A percentile compares a stretch with the other conserved stretches of the same genome.
Conservation (phyloP, 30 jellyfish, hydroid and myxozoan species). For the Haliclystus octoradiatus region DNA sequence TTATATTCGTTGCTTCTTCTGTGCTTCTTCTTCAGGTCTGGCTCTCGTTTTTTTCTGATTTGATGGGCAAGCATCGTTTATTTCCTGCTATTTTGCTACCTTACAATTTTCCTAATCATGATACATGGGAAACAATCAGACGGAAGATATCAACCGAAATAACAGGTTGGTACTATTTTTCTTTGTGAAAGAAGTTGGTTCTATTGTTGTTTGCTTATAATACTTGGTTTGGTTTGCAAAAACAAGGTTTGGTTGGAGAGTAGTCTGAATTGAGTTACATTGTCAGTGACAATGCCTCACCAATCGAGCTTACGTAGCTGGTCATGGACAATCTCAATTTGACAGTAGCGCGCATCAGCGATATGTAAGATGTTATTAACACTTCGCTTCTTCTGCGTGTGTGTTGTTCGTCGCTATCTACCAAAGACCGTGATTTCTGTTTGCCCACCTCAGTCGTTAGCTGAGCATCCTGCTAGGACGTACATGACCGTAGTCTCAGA, state of each 20-base stretch:
- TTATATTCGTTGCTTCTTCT: no score
- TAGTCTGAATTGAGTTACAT: conserved; percentile 77
- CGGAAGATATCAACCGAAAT: conserved; percentile 32
- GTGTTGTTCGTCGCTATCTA: no score
- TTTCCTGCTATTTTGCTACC: conserved; percentile 62
- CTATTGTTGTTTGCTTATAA: no score
- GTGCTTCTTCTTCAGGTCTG: conserved; percentile 35
- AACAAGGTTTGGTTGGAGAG: conserved; percentile 52
- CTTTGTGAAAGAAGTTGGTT: no score
- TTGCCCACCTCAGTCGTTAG: conserved; percentile 51
- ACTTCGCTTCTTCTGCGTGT: conserved; percentile 42
- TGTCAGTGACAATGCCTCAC: conserved; percentile 53
- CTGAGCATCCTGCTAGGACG: conserved; percentile 65
- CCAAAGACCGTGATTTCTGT: no score
- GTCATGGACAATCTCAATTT: conserved; percentile 59
- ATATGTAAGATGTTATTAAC: conserved; percentile 1
- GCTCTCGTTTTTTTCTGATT: conserved; percentile 35
- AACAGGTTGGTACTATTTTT: conserved; percentile 26
- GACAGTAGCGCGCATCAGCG: conserved; percentile 46
- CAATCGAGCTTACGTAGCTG: conserved; percentile 73
- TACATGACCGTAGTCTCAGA: conserved; percentile 61
- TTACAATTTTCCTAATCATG: conserved; percentile 51
- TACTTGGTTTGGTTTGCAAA: conserved; percentile 3
- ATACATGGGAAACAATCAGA: conserved; percentile 54
- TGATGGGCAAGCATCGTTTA: conserved; percentile 21